Evolutionary conservation across 2,113 vertebrate species (phyloP), one percentile per base, ranked within the genome.

Genomic region (Gymnogyps californianus): DNA sequence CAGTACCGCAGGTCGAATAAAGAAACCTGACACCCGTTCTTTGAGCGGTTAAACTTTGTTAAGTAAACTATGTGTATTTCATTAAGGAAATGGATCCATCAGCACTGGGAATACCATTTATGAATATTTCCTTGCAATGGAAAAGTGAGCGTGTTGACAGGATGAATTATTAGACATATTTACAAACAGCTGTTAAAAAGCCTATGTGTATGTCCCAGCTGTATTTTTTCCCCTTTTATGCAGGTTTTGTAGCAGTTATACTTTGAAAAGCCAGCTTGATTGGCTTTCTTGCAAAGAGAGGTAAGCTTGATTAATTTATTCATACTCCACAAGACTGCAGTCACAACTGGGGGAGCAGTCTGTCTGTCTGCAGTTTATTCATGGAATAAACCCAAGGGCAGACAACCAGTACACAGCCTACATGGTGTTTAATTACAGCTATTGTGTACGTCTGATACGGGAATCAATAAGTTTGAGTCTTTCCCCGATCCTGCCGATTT

Each of bases 71-170:
- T 86, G 75, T 74, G 93, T 89, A 75, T 97, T 98, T 98, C 97
- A 98, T 98, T 98, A 98, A 97, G 96, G 96, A 95, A 96, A 97
- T 89, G 95, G 97, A 96, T 96, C 94, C 85, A 72, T 98, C 97
- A 83, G 87, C 88, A 19, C 85, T 89, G 91, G 96, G 92, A 97
- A 90, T 92, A 47, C 32, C 67, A 2, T 86, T 88, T 95, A 86
- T 44, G 95, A 96, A 79, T 96, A 89, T 78, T 97, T 74, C 89
- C 79, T 57, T 65, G 66, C 62, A 94, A 87, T 83, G 88, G 93
- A 62, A 67, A 88, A 71, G 93, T 54, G 66, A 88, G 89, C 61
- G 10, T 42, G 95, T 62, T 97, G 94, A 97, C 95, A 96, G 88
- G 93, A 93, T 94, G 89, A 97, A 81, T 47, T 96, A 98, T 97